Evolutionary conservation across 1,140 invertebrate species (phyloP).

Genomic region (Drosophila sulfurigaster): DNA sequence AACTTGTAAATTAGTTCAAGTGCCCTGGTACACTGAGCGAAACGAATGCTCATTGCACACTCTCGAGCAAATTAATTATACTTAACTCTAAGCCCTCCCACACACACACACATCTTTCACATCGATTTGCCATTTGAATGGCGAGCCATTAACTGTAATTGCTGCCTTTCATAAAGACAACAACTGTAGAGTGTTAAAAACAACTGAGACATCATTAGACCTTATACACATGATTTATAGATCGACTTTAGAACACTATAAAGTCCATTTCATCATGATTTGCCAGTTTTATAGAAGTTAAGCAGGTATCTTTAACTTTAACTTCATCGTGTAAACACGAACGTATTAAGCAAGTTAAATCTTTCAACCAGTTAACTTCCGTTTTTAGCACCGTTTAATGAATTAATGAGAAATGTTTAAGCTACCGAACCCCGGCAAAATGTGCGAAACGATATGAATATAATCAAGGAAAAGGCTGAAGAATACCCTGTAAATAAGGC

Average conservation of each 20-base stretch:
- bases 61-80: constrained; percentile 73
- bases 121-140: constrained; percentile 56
- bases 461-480: not conserved
- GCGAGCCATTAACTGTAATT: constrained; percentile 70
- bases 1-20: constrained; percentile 83
- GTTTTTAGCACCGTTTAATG: constrained; percentile 63
- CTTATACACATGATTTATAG: constrained; percentile 40
- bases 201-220: constrained; percentile 33
- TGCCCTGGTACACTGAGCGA: constrained; percentile 66
- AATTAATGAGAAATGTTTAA: constrained; percentile 62
- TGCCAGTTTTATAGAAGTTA: no score
- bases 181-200: constrained; percentile 21
- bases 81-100: constrained; percentile 53
- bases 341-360: constrained; percentile 11
- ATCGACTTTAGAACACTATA: not conserved
- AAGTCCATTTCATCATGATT: no score
- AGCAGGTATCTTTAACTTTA: not conserved
- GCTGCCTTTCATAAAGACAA: constrained; percentile 59
- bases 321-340: not conserved
- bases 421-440: constrained; percentile 10
- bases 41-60: constrained; percentile 49
- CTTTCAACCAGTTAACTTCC: constrained; percentile 50
- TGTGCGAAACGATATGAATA: not conserved
- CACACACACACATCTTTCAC: not conserved
- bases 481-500: not conserved